phyloP scores from a whole-genome alignment of 2,797 vertebrate species.

The Percopsis omiscomaycus region DNA sequence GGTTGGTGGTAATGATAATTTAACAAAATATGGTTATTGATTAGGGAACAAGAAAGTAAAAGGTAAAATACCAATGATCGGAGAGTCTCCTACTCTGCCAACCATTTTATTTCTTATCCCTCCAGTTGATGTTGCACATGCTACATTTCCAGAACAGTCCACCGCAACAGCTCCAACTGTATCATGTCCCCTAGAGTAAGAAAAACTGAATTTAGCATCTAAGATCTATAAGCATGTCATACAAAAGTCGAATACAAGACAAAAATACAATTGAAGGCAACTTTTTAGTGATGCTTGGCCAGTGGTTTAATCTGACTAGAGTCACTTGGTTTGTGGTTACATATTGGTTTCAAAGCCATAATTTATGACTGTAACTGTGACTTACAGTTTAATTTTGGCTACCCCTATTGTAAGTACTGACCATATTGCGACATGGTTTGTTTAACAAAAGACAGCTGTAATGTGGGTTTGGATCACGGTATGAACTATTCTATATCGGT shows the following conservation, averaged over 20 bases:
- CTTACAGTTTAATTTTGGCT: too few species aligned
- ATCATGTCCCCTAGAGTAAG: constrained; percentile 73
- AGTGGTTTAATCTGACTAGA: too few species aligned
- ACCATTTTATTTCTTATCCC: constrained; percentile 84
- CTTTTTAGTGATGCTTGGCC: too few species aligned
- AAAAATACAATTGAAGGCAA: neutral
- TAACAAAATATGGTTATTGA: neutral
- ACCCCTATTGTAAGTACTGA: too few species aligned
- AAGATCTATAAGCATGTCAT: neutral
- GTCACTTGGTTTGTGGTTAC: too few species aligned
- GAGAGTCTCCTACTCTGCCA: constrained; percentile 85
- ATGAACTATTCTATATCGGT: too few species aligned
- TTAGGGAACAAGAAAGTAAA: neutral
- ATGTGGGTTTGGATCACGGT: too few species aligned
- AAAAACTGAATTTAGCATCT: neutral
- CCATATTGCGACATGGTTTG: too few species aligned
- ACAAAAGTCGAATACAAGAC: neutral
- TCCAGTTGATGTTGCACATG: constrained; percentile 80
- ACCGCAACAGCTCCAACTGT: constrained; percentile 78
- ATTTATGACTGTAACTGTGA: too few species aligned
- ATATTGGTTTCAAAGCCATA: too few species aligned
- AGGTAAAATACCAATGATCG: constrained; percentile 73
- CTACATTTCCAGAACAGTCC: constrained; percentile 76
- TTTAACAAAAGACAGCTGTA: neutral
- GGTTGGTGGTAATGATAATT: too few species aligned